These are phyloP conservation scores for Cyanoramphus novaezelandiae DNA, from an alignment of 2,113 vertebrate genomes.

Conservation along the genomic window DNA sequence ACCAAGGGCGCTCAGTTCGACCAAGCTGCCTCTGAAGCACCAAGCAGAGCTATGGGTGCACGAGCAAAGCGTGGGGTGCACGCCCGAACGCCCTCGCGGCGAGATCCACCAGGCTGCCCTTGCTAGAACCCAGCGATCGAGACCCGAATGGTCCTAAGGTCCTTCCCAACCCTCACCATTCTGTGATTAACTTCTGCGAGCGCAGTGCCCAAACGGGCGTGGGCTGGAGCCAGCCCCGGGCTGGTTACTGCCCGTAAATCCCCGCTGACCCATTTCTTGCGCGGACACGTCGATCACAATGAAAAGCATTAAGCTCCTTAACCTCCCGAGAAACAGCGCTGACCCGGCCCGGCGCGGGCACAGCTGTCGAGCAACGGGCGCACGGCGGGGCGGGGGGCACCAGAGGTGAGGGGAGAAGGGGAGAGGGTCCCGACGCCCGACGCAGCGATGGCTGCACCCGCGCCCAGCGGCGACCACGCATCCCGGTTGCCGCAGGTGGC, in stretches of 20 bases:
- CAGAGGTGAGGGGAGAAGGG: neutral
- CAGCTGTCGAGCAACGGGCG: neutral
- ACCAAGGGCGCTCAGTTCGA: accelerated
- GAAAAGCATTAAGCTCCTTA: neutral
- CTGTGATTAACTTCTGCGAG: neutral
- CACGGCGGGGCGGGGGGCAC: neutral
- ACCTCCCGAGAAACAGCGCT: neutral
- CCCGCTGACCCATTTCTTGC: neutral
- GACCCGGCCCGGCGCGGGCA: neutral
- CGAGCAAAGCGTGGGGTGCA: neutral
- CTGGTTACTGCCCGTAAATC: neutral
- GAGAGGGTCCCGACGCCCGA: neutral
- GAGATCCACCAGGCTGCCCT: neutral
- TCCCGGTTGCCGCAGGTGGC: neutral
- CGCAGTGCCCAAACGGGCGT: neutral
- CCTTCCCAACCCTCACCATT: neutral
- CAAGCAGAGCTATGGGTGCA: neutral
- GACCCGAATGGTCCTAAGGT: neutral
- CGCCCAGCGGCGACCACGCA: no score
- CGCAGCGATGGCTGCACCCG: neutral
- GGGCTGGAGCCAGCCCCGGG: neutral
- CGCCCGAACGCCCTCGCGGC: neutral
- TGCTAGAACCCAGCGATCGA: neutral
- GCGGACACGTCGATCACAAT: neutral
- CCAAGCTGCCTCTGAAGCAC: neutral